Conservation (phyloP, 2,888 invertebrate species). For the Acanthoscelides obtectus region DNA sequence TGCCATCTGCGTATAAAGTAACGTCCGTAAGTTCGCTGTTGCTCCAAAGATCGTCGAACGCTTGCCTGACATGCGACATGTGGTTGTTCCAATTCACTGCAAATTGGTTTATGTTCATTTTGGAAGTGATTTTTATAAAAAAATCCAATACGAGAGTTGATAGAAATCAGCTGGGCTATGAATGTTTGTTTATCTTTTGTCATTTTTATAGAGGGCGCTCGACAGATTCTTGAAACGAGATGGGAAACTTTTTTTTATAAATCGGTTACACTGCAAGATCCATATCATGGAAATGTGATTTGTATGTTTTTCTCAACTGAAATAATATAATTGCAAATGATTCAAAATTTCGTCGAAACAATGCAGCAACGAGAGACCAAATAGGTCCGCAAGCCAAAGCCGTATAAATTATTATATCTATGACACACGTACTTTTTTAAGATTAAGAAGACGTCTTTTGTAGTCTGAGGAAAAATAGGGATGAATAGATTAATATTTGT, state of each 20-base stretch:
- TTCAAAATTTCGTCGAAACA: too few relatives aligned
- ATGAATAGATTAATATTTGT: too few relatives aligned
- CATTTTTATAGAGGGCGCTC: not conserved
- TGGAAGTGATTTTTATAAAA: not conserved
- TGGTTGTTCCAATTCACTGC: conserved; percentile 86
- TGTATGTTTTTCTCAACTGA: not conserved
- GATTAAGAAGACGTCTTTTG: too few relatives aligned
- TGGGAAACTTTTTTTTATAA: too few relatives aligned
- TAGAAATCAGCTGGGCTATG: not conserved
- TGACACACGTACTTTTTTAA: too few relatives aligned
- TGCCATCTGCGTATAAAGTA: conserved; percentile 79
- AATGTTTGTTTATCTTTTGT: not conserved
- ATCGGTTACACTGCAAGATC: not conserved
- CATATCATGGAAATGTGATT: not conserved
- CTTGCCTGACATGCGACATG: conserved; percentile 72
- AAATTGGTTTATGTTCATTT: conserved; percentile 54
- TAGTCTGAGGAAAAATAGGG: too few relatives aligned
- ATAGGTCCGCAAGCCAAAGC: too few relatives aligned
- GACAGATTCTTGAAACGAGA: not conserved
- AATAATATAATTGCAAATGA: too few relatives aligned
- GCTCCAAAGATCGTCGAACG: conserved; percentile 68
- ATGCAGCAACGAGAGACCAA: too few relatives aligned
- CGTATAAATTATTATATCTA: too few relatives aligned
- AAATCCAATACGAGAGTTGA: not conserved
- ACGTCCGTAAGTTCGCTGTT: conserved; percentile 76